Base-by-base conservation (phyloP, 1,140 invertebrate species). In the Drosophila carrolli region DNA sequence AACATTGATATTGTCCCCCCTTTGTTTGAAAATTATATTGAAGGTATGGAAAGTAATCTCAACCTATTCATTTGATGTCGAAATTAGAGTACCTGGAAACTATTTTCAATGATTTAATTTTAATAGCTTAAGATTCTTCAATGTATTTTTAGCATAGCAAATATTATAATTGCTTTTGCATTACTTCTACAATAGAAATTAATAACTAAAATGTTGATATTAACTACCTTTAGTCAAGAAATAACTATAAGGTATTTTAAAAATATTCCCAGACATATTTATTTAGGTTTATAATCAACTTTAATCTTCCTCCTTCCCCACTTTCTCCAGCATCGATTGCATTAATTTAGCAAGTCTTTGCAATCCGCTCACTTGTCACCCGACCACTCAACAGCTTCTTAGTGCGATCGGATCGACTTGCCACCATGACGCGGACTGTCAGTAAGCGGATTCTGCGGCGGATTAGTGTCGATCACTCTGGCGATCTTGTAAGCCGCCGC, bases 401-500 rank as follows among this genome's bases (percentile, higher is more conserved):
- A 41, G 56, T 37, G 13, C 29, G 29, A 37, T 50, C 55, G 37
- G 56, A 77, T 47, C 48, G 43, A 37, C 60, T 68, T 67, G 56
- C 43, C 62, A 61, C 62, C 62, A 65, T 38, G 61, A 38, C 61
- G 46, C 60, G 60, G 32, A 38, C 65, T 66, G 81, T 61, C 81
- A 85, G 65, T 84, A 84, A 84, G 83, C 81, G 81, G 81, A 62
- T 84, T 51, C 81, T 84, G 77, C 35, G 48, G 29, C 63, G 81
- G 81, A 85, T 84, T 85, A 84, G 59, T 85, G 81, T 84, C 81
- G 81, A 79, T 84, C 81, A 84, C 60, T 63, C 62, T n/a, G 61
- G 68, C 81, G 60, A 76, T 57, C 66, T 76, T 73, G 81, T 85
- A 85, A 85, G 77, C 81, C 66, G 54, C 61, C 72, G 72, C 81